Evolutionary conservation across 2,797 vertebrate genomes (phyloP), one percentile per base, ranked within the genome.

Genomic region (Clarias laeviceps): DNA sequence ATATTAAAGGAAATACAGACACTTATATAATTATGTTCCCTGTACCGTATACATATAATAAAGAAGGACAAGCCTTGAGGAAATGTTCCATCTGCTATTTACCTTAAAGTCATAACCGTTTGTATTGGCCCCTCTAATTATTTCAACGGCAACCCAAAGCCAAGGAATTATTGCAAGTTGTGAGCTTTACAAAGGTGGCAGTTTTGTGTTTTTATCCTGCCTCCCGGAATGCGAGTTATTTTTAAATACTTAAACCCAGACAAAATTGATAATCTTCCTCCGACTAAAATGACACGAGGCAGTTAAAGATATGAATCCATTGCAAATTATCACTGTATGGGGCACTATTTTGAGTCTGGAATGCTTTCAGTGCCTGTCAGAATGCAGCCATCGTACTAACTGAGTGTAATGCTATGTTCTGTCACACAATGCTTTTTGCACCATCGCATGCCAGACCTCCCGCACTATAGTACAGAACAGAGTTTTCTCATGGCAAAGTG

Each of bases 361-460:
- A 80, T 81, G 72, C 79, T 69, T 86, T 80, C 72, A 82, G 62
- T 34, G 82, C 14, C 40, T 64, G 83, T 87, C 45, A 80, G 86
- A 84, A 86, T 77, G 34, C 85, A 69, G 80, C 82, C 61, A 59
- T 80, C 64, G 22, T 79, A 83, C 85, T 77, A 88, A 68, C 82
- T 82, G n/a, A 45, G 56, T 94, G 93, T 93, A 95, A 91, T 92
- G 92, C 93, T 91, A 91, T 93, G 91, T 93, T 95, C 94, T 93
- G 92, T 93, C 94, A 94, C 94, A 93, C 89, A 91, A 89, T 94
- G 94, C 94, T 94, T 94, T 93, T 91, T 91, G 92, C 93, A 89
- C 90, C 92, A 86, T 90, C 90, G 91, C 93, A 93, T 93, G 92
- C 92, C 91, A 93, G 94, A 95, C 93, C 95, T 93, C 94, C 94